Evolutionary conservation across 2,888 invertebrate species (phyloP).

Genomic region (Nymphalis c-album): DNA sequence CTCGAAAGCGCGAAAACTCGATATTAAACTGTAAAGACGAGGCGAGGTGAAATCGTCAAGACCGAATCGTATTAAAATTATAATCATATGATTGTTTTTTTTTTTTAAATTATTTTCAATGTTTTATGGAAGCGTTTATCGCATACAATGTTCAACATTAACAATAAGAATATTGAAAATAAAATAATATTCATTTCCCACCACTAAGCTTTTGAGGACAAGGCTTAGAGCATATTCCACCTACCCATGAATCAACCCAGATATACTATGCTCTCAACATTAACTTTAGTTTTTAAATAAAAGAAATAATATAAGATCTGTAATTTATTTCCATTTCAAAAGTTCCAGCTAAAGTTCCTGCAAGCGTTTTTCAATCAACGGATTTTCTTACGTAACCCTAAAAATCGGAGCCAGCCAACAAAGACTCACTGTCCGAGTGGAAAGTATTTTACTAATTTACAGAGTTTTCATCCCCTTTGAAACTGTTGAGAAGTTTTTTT

Average conservation of each 20-base stretch:
- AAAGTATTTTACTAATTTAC: slow-evolving; percentile 62
- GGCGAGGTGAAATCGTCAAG: slow-evolving; percentile 34
- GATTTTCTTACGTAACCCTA: slow-evolving; percentile 34
- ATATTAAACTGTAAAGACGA: slow-evolving; percentile 41
- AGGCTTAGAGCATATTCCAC: too few relatives aligned
- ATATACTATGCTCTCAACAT: too few relatives aligned
- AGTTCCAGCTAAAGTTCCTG: neutral
- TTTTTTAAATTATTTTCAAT: too few relatives aligned
- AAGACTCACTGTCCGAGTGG: slow-evolving; percentile 54
- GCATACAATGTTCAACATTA: too few relatives aligned
- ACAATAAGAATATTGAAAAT: too few relatives aligned
- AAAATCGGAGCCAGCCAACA: slow-evolving; percentile 55
- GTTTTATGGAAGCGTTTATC: too few relatives aligned
- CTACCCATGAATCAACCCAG: too few relatives aligned
- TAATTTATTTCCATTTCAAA: too few relatives aligned
- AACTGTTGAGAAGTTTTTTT: slow-evolving; percentile 52
- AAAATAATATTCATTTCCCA: too few relatives aligned
- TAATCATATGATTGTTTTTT: neutral
- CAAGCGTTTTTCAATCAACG: neutral
- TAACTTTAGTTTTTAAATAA: too few relatives aligned
- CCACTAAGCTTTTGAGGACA: too few relatives aligned
- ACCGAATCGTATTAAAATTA: slow-evolving; percentile 26
- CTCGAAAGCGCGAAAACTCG: slow-evolving; percentile 42
- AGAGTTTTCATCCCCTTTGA: slow-evolving; percentile 48
- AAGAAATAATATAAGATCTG: too few relatives aligned